Conservation (phyloP, 2,113 vertebrate genomes). For the Festucalex cinctus region DNA sequence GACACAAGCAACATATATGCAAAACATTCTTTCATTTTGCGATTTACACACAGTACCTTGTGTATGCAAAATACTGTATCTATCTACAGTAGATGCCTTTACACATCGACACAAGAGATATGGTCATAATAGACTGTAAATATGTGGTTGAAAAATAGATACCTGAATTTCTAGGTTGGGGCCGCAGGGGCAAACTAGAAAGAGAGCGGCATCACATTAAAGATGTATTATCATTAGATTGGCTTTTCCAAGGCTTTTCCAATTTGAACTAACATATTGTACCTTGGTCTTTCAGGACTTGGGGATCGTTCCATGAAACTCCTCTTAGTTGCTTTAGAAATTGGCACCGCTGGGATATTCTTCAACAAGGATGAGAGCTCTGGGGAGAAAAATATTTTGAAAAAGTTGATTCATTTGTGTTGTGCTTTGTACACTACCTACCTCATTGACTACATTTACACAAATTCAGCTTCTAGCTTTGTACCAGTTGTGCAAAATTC, state of each 20-base stretch:
- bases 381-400: slow-evolving; percentile 19
- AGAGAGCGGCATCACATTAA: neutral
- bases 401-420: neutral
- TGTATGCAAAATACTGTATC: neutral
- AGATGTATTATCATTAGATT: neutral
- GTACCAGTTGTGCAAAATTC: neutral
- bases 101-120: neutral
- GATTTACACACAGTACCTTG: neutral
- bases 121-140: neutral
- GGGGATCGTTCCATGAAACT: slow-evolving; percentile 75
- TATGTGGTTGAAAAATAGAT: neutral
- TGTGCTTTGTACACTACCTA: no score
- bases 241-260: no score
- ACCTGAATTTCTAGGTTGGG: slow-evolving; percentile 71
- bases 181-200: slow-evolving; percentile 70
- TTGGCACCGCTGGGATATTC: slow-evolving; percentile 71
- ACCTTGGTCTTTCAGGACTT: slow-evolving; percentile 74
- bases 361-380: slow-evolving; percentile 67
- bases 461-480: neutral
- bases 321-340: slow-evolving; percentile 80
- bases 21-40: neutral
- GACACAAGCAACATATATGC: neutral
- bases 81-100: neutral
- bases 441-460: neutral
- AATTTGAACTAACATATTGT: neutral